These are phyloP conservation scores for Temnothorax longispinosus DNA, from an alignment of 1,140 invertebrate species.

Conservation along the genomic window DNA sequence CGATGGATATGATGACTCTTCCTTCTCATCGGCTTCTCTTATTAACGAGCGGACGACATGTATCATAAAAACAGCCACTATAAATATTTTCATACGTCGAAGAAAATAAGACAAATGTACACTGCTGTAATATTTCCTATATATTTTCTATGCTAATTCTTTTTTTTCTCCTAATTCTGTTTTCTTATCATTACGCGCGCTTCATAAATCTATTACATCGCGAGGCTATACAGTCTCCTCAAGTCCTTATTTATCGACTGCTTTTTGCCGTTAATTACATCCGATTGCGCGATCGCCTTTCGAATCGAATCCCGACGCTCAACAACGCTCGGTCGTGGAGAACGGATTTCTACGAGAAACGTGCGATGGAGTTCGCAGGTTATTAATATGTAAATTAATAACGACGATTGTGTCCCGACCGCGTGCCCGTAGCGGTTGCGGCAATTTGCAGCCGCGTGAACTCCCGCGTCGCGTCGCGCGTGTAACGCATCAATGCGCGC, in stretches of 20 bases:
- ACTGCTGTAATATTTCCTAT: not conserved
- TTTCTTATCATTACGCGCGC: not conserved
- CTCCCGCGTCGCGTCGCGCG: not conserved
- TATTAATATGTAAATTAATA: constrained; percentile 68
- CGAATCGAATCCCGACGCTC: not conserved
- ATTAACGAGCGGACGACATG: not conserved
- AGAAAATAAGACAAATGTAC: not conserved
- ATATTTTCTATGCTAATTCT: not conserved
- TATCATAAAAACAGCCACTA: constrained; percentile 14
- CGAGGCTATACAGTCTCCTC: not conserved
- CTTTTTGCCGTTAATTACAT: not conserved
- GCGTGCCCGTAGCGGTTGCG: not conserved
- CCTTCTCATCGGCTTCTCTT: not conserved
- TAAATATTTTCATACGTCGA: not conserved
- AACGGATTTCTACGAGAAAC: constrained; percentile 19
- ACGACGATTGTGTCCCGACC: constrained; percentile 35
- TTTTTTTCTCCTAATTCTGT: not conserved
- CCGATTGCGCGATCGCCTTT: constrained; percentile 6
- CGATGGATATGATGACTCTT: not conserved
- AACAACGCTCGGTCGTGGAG: not conserved
- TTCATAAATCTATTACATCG: not conserved
- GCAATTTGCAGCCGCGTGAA: constrained; percentile 27
- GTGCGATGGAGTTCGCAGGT: not conserved
- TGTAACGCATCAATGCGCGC: constrained; percentile 5
- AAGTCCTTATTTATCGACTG: not conserved